Evolutionary conservation across 1,140 invertebrate genomes (phyloP).

Genomic region (Drosophila nasuta): DNA sequence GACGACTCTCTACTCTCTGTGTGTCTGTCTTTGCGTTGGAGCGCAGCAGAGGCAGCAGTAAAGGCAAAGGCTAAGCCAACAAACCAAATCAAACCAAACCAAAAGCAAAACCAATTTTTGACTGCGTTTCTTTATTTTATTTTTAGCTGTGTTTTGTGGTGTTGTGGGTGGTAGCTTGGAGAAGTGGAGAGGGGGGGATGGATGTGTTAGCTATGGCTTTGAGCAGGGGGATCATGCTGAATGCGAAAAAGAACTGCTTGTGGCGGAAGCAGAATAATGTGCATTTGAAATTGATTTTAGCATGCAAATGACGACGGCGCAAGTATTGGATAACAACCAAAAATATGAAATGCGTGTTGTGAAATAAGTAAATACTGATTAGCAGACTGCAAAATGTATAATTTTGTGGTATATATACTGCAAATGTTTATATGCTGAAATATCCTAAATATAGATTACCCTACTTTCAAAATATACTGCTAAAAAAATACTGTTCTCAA

Average conservation of each 20-base stretch:
- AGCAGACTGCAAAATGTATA: background rate
- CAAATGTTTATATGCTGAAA: too few relatives aligned
- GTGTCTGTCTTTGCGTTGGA: conserved; percentile 10
- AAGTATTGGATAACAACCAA: conserved; percentile 5
- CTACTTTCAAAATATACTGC: too few relatives aligned
- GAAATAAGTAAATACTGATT: background rate
- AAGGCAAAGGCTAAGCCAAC: conserved; percentile 29
- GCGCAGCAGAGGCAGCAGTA: conserved; percentile 1
- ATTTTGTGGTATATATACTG: too few relatives aligned
- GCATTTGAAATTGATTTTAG: conserved; percentile 31
- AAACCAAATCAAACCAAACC: conserved; percentile 29
- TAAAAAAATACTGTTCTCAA: too few relatives aligned
- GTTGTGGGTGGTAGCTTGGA: background rate
- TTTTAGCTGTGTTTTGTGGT: background rate
- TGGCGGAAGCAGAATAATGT: conserved; percentile 24
- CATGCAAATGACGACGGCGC: conserved; percentile 3
- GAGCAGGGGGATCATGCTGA: conserved; percentile 2
- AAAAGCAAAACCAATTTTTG: conserved; percentile 42
- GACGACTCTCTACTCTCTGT: conserved; percentile 10
- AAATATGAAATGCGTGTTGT: background rate
- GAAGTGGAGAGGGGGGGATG: background rate
- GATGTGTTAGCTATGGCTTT: background rate
- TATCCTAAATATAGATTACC: too few relatives aligned
- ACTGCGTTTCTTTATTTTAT: conserved; percentile 17
- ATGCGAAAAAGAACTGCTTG: conserved; percentile 15